Evolutionary conservation across 2,113 vertebrate genomes (phyloP).

Genomic region (Manacus vitellinus): DNA sequence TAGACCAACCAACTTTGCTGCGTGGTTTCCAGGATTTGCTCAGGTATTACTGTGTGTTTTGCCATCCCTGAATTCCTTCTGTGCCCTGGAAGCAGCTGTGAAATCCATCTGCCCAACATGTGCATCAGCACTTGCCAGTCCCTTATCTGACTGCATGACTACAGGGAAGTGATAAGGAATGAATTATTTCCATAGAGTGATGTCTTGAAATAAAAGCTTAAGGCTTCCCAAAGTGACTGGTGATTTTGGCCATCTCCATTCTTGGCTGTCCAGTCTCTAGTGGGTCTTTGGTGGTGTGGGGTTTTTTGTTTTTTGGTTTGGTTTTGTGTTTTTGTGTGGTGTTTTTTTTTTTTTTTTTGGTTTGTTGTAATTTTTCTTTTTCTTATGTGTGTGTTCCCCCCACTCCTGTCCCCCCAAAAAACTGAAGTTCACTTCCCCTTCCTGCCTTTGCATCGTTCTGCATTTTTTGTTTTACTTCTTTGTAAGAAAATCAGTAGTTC

Average conservation of each 20-base stretch:
- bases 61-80: neutral
- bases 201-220: neutral
- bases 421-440: neutral
- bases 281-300: too few species aligned
- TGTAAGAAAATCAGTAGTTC: neutral
- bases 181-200: neutral
- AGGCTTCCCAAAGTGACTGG: neutral
- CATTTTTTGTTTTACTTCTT: neutral
- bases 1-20: neutral
- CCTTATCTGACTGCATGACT: neutral
- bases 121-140: neutral
- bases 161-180: neutral
- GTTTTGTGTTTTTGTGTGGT: neutral
- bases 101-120: rapidly evolving
- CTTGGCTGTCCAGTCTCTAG: neutral
- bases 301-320: neutral
- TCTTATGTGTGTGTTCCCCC: neutral
- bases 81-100: neutral
- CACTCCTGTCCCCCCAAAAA: neutral
- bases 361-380: neutral
- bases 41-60: neutral
- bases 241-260: neutral
- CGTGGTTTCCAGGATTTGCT: neutral
- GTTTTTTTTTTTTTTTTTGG: neutral
- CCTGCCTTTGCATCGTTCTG: neutral